Percentiles rank a stretch among this genome's conserved stretches.
phyloP scores from a whole-genome alignment of 2,888 invertebrate genomes.

The Mythimna pallens region DNA sequence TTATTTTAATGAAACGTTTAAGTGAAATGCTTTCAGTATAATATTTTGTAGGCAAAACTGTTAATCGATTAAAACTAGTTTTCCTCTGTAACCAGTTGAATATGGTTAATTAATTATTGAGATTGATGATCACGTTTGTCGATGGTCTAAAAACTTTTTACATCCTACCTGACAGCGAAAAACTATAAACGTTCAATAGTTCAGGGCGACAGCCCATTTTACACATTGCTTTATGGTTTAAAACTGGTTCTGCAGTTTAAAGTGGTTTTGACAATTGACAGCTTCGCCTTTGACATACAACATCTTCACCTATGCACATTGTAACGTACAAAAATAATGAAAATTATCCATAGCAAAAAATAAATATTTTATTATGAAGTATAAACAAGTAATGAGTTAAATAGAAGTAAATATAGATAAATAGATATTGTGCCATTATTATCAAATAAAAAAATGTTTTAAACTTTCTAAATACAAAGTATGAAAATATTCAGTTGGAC shows the following conservation, averaged over 20 bases:
- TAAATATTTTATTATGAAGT: slow-evolving; percentile 47
- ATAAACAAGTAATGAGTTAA: slow-evolving; percentile 33
- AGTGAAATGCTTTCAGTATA: slow-evolving; percentile 23
- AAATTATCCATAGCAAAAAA: slow-evolving; percentile 25
- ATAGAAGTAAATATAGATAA: slow-evolving; percentile 46
- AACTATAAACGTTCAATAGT: not conserved
- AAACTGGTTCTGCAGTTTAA: not conserved
- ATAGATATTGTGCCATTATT: slow-evolving; percentile 58
- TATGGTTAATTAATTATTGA: not conserved
- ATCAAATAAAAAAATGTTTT: slow-evolving; percentile 29
- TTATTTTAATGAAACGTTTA: slow-evolving; percentile 33
- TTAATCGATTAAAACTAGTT: not conserved
- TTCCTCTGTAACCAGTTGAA: not conserved
- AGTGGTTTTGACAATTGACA: not conserved
- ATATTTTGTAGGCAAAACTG: not conserved
- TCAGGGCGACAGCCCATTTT: not conserved
- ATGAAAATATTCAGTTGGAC: slow-evolving; percentile 23
- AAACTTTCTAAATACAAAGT: slow-evolving; percentile 18
- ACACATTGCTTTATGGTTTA: not conserved
- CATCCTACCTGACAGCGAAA: not conserved
- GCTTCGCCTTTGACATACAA: not conserved
- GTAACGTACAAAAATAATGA: slow-evolving; percentile 38
- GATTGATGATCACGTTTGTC: not conserved
- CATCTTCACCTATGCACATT: slow-evolving; percentile 29
- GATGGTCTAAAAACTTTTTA: not conserved